These are phyloP conservation scores for Neoaliturus tenellus DNA, from an alignment of 2,888 invertebrate genomes.

Conservation along the genomic window DNA sequence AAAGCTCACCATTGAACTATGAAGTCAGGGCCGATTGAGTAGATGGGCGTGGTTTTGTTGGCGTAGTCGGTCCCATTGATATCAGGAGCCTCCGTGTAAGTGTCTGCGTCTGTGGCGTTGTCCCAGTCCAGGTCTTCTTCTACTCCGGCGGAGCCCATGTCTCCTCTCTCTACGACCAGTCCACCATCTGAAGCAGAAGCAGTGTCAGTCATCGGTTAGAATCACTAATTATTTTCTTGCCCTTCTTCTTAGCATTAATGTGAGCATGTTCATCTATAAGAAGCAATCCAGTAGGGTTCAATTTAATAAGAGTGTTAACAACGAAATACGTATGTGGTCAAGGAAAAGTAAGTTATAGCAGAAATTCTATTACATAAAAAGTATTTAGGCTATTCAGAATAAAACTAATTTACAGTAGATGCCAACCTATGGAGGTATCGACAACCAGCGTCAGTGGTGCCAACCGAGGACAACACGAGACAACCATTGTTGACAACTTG, in stretches of 20 bases:
- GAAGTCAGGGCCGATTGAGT: conserved; percentile 85
- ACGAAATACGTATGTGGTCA: too few species aligned
- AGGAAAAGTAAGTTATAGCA: too few species aligned
- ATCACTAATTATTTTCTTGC: too few species aligned
- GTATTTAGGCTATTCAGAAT: neutral
- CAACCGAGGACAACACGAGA: conserved; percentile 22
- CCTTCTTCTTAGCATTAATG: too few species aligned
- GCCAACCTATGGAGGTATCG: conserved; percentile 6
- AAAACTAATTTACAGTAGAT: neutral
- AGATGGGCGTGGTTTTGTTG: conserved; percentile 78
- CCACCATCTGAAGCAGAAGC: neutral
- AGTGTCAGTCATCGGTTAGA: too few species aligned
- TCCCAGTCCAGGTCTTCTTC: conserved; percentile 70
- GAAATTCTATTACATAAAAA: too few species aligned
- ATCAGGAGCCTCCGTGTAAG: conserved; percentile 30
- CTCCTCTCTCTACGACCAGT: neutral
- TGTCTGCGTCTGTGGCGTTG: conserved; percentile 76
- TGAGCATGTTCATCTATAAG: too few species aligned
- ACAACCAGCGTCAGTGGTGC: neutral
- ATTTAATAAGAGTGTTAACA: too few species aligned
- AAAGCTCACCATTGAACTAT: conserved; percentile 85
- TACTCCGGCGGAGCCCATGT: neutral
- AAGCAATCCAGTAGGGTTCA: too few species aligned
- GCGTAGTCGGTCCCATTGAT: conserved; percentile 56
- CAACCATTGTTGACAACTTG: conserved; percentile 32